Evolutionary conservation across 2,113 vertebrate species (phyloP), one percentile per base, ranked within the genome.

Genomic region (Tachysurus fulvidraco): DNA sequence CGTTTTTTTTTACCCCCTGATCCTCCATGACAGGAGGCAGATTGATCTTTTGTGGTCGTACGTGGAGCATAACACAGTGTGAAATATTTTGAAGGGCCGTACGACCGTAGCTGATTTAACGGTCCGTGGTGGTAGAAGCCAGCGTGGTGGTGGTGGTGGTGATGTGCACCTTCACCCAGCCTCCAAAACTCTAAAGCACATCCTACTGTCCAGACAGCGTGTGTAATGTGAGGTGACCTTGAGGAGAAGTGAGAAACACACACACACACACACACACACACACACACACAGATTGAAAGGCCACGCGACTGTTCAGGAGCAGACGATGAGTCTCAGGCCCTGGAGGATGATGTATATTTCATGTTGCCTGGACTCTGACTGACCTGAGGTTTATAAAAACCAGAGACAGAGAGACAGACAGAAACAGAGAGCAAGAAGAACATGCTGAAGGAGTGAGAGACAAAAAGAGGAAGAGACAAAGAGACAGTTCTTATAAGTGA

Each of bases 311-410:
- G 44, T n/a, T 64, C 28, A 30, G 67, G 80, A 65, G 80, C 80
- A 64, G 59, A 82, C 16, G 13, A 62, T n/a, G 41, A 82, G 80
- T 57, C 81, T 62, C 54, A 60, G 36, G 57, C 44, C n/a, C 71
- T 21, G 73, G 36, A 59, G 67, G 13, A 28, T 44, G 52, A 81
- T 81, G 52, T 71, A 81, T 86, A 81, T 86, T 86, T 86, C 36
- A 86, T 86, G 78, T 13, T 25, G 50, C 30, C 9, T 55, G 28
- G 82, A 28, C 82, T 55, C 30, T 81, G 19, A 80, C 82, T 57
- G 85, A 69, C 50, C 19, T 23, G 54, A 44, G 83, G 65, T 46
- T 73, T 74, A 13, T 28, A 83, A 64, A 12, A n/a, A 50, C 11
- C 5, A 76, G 46, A 46, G 46, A 52, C 46, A 76, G 46, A 77